These are phyloP conservation scores for Sinocyclocheilus anophthalmus DNA, from an alignment of 2,113 vertebrate species.

Conservation along the genomic window DNA sequence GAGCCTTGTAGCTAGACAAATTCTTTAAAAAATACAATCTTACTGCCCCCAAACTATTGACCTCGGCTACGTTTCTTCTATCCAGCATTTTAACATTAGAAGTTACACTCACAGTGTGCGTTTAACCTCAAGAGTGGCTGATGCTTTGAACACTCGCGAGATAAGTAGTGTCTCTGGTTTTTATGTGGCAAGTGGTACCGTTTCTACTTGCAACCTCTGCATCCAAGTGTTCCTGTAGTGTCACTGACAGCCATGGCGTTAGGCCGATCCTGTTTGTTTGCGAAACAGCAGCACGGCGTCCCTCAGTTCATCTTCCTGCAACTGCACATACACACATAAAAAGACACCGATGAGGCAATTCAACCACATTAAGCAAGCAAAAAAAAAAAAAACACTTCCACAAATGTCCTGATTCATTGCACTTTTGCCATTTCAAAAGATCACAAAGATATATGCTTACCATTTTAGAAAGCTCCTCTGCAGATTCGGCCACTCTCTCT, in stretches of 20 bases:
- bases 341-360: conserved; percentile 30
- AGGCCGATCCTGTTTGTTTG: conserved; percentile 94
- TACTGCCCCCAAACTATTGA: too few species aligned
- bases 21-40: too few species aligned
- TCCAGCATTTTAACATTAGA: too few species aligned
- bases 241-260: conserved; percentile 76
- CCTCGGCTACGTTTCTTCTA: too few species aligned
- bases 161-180: too few species aligned
- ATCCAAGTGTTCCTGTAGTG: conserved; percentile 82
- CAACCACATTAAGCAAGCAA: conserved; percentile 8
- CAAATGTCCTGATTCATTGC: not conserved
- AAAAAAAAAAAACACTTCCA: not conserved
- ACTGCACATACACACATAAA: conserved; percentile 62
- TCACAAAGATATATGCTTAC: conserved; percentile 62
- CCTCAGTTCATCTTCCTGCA: conserved; percentile 86
- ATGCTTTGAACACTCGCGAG: too few species aligned
- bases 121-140: too few species aligned
- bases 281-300: conserved; percentile 86
- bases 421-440: not conserved
- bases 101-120: too few species aligned
- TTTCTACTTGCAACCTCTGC: conserved; percentile 77
- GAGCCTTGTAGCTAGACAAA: too few species aligned
- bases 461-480: conserved; percentile 90
- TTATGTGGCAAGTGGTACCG: conserved; percentile 64
- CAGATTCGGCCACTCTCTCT: conserved; percentile 85